A percentile compares a stretch with the other conserved stretches of the same genome.
Evolutionary conservation across 2,888 invertebrate genomes (phyloP).

Genomic region (Biston stratarius): DNA sequence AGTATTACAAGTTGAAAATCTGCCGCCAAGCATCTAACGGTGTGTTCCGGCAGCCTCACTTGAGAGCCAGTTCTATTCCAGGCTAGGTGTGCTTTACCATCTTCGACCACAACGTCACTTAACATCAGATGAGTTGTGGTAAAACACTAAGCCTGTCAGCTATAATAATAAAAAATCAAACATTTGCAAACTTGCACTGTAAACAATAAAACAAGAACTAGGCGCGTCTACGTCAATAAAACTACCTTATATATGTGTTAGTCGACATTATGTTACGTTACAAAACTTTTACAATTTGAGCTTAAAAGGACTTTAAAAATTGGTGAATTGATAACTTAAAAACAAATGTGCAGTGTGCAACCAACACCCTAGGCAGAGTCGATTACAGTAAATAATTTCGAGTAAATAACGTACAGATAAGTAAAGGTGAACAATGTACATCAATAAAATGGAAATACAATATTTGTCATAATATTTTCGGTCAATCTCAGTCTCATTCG

Average conservation of each 20-base stretch:
- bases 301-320: conserved; percentile 27
- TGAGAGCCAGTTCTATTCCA: too few relatives aligned
- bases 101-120: too few relatives aligned
- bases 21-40: too few relatives aligned
- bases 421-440: conserved; percentile 19
- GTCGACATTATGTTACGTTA: conserved; percentile 22
- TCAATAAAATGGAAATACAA: conserved; percentile 36
- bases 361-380: conserved; percentile 21
- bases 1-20: too few relatives aligned
- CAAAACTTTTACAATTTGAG: conserved; percentile 26
- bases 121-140: too few relatives aligned
- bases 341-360: conserved; percentile 40
- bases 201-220: background rate
- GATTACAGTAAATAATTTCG: conserved; percentile 27
- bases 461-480: conserved; percentile 38
- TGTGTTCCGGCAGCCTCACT: too few relatives aligned
- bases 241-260: conserved; percentile 7
- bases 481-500: conserved; percentile 47
- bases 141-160: too few relatives aligned
- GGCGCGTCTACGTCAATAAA: too few relatives aligned
- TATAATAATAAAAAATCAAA: too few relatives aligned
- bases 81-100: too few relatives aligned
- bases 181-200: too few relatives aligned
- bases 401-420: conserved; percentile 26
- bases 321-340: conserved; percentile 25